phyloP scores from a whole-genome alignment of 2,113 vertebrate genomes.

The Passerina amoena region DNA sequence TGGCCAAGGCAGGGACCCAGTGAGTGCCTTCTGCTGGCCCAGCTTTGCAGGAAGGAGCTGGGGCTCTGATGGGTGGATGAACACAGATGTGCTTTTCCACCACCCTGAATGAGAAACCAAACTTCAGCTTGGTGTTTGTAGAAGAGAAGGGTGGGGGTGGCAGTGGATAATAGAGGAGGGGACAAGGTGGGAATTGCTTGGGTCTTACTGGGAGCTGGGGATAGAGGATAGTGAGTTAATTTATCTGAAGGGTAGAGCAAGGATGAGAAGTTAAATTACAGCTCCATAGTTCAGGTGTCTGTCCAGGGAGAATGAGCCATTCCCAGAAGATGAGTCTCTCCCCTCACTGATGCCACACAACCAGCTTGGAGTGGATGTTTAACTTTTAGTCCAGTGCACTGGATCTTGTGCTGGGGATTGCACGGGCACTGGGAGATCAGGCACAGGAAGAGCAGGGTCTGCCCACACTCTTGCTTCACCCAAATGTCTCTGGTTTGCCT shows the following conservation, averaged over 20 bases:
- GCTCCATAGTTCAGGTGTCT: not conserved
- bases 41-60: not conserved
- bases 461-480: not conserved
- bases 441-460: not conserved
- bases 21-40: not conserved
- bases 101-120: not conserved
- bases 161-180: not conserved
- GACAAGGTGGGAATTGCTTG: not conserved
- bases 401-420: not conserved
- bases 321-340: not conserved
- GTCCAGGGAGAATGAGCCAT: not conserved
- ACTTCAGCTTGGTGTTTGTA: not conserved
- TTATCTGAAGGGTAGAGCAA: not conserved
- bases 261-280: not conserved
- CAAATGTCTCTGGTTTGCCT: not conserved
- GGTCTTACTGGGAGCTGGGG: not conserved
- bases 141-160: not conserved
- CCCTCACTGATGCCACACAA: not conserved
- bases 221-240: not conserved
- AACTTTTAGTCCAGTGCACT: not conserved
- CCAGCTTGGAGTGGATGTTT: not conserved
- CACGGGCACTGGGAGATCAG: not conserved
- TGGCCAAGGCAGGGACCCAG: not conserved
- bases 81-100: rapidly evolving
- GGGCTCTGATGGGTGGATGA: not conserved